Percentiles rank a stretch among this genome's conserved stretches.
Conservation (phyloP, 2,797 vertebrate genomes). For the Sebastes cheni region DNA sequence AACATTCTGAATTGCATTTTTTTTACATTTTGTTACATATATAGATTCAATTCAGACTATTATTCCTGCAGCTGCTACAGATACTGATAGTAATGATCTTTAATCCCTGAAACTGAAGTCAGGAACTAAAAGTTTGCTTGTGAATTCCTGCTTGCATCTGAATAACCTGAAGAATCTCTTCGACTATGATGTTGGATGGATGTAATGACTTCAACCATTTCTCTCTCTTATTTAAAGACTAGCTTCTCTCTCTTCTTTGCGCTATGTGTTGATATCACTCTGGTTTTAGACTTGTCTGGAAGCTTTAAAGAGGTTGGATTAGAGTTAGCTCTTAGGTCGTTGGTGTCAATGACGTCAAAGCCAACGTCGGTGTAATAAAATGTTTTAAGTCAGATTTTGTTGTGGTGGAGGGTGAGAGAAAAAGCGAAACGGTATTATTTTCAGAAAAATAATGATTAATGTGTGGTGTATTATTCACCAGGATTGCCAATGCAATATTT, state of each 20-base stretch:
- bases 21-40: too few species aligned
- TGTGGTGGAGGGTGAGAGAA: background rate
- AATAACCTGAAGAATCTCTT: background rate
- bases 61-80: too few species aligned
- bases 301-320: background rate
- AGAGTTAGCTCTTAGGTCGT: background rate
- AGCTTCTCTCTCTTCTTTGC: background rate
- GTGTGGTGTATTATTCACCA: background rate
- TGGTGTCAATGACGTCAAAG: background rate
- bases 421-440: background rate
- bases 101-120: background rate
- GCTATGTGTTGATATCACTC: background rate
- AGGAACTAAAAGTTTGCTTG: background rate
- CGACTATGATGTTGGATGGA: background rate
- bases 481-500: background rate
- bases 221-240: background rate
- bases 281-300: background rate
- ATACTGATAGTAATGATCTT: too few species aligned
- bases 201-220: background rate
- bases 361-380: too few species aligned
- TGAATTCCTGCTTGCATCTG: background rate
- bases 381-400: background rate
- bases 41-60: too few species aligned
- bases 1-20: too few species aligned
- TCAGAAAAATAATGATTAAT: background rate